Conservation (phyloP, 2,888 invertebrate genomes). For the Strigamia crassipes region DNA sequence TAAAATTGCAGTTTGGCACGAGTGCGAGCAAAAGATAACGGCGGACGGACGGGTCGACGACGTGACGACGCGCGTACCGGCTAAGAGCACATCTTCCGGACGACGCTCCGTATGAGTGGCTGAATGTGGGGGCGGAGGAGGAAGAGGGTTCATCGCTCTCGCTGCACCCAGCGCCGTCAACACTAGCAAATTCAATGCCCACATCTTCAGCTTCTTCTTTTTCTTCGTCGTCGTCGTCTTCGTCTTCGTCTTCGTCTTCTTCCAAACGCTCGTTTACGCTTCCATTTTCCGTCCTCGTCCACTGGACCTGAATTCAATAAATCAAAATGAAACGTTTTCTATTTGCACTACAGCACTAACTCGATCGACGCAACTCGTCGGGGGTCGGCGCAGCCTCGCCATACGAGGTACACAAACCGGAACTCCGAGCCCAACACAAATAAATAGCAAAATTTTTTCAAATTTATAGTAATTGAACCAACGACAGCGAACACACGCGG, state of each 20-base stretch:
- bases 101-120: constrained; percentile 6
- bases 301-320: no score
- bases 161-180: background rate
- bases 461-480: background rate
- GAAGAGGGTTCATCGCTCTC: constrained; percentile 38
- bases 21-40: background rate
- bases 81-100: constrained; percentile 31
- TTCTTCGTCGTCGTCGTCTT: no score
- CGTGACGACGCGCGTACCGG: background rate
- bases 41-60: no score
- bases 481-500: constrained; percentile 10
- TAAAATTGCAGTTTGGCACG: background rate
- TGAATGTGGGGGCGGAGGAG: constrained; percentile 33
- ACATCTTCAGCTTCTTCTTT: background rate
- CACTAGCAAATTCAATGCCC: background rate
- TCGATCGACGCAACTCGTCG: background rate
- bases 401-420: background rate
- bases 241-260: no score
- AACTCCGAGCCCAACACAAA: background rate
- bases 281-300: no score
- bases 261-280: no score
- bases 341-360: background rate
- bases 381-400: background rate
- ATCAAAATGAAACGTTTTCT: no score
- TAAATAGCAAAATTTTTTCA: background rate